Evolutionary conservation across 2,797 vertebrate species (phyloP).

Genomic region (Scyliorhinus canicula): DNA sequence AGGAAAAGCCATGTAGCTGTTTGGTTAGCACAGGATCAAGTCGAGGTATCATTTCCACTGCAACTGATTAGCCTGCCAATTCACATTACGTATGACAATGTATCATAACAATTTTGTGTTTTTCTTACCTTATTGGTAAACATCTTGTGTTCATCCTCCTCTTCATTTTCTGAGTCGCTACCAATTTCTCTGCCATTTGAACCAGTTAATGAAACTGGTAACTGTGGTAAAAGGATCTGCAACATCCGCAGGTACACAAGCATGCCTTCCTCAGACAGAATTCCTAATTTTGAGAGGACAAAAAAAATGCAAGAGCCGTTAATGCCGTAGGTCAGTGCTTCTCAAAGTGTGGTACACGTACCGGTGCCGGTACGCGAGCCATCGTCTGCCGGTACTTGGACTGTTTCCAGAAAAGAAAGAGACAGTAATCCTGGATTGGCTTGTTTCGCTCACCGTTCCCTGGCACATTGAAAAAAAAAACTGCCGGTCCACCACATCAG

Average conservation of each 20-base stretch:
- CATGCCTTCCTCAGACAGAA: slow-evolving; percentile 85
- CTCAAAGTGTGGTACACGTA: no score
- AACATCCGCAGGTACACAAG: slow-evolving; percentile 82
- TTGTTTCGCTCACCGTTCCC: no score
- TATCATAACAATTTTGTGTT: not conserved
- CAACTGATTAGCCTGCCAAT: not conserved
- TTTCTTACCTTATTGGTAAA: slow-evolving; percentile 61
- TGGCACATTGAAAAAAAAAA: no score
- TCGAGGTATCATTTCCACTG: not conserved
- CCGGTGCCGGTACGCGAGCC: no score
- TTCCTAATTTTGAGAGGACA: slow-evolving; percentile 50
- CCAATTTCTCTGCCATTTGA: slow-evolving; percentile 63
- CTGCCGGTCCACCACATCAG: no score
- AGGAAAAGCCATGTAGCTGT: not conserved
- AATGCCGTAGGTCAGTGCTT: slow-evolving; percentile 47
- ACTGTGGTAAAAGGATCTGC: slow-evolving; percentile 74
- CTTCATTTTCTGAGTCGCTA: slow-evolving; percentile 90
- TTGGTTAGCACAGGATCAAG: not conserved
- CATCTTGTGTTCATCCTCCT: slow-evolving; percentile 66
- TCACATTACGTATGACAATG: not conserved
- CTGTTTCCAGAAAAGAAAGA: no score
- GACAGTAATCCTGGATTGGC: no score
- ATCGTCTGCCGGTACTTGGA: no score
- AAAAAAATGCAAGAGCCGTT: not conserved
- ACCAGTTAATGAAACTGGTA: slow-evolving; percentile 72